A percentile compares a stretch with the other conserved stretches of the same genome.
Conservation (phyloP, 2,888 invertebrate genomes). For the Therioaphis trifolii region DNA sequence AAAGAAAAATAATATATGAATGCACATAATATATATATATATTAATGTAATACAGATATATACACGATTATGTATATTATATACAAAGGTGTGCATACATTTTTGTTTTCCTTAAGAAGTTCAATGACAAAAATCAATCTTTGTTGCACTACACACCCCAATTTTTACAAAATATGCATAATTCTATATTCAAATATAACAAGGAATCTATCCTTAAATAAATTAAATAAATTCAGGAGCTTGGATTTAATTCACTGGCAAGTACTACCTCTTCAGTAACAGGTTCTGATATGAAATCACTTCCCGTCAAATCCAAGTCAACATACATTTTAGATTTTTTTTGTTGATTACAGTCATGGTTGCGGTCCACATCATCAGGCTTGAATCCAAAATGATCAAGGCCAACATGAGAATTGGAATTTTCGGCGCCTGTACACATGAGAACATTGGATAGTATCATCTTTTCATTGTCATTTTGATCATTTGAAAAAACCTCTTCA, state of each 20-base stretch:
- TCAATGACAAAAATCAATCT: constrained; percentile 5
- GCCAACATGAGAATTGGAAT: constrained; percentile 47
- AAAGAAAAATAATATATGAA: constrained; percentile 9
- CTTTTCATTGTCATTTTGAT: constrained; percentile 59
- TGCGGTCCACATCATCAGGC: constrained; percentile 35
- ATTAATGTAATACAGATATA: constrained; percentile 18
- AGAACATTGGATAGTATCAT: constrained; percentile 63
- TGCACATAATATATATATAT: neutral
- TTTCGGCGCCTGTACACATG: constrained; percentile 60
- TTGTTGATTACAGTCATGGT: constrained; percentile 48
- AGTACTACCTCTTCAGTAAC: constrained; percentile 57
- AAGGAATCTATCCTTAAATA: constrained; percentile 37
- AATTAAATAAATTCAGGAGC: constrained; percentile 60
- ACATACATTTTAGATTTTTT: constrained; percentile 59
- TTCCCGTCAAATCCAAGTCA: constrained; percentile 52
- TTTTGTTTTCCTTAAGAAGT: constrained; percentile 34
- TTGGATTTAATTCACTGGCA: constrained; percentile 51
- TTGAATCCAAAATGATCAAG: constrained; percentile 58
- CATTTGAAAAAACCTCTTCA: constrained; percentile 58
- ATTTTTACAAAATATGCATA: constrained; percentile 55
- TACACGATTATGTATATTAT: constrained; percentile 48
- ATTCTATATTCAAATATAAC: constrained; percentile 50
- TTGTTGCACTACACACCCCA: constrained; percentile 31
- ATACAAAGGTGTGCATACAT: constrained; percentile 28
- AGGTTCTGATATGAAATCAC: constrained; percentile 56